A percentile compares a stretch with the other conserved stretches of the same genome.
These are phyloP conservation scores for Nesoenas mayeri DNA, from an alignment of 2,113 vertebrate species.

Conservation along the genomic window DNA sequence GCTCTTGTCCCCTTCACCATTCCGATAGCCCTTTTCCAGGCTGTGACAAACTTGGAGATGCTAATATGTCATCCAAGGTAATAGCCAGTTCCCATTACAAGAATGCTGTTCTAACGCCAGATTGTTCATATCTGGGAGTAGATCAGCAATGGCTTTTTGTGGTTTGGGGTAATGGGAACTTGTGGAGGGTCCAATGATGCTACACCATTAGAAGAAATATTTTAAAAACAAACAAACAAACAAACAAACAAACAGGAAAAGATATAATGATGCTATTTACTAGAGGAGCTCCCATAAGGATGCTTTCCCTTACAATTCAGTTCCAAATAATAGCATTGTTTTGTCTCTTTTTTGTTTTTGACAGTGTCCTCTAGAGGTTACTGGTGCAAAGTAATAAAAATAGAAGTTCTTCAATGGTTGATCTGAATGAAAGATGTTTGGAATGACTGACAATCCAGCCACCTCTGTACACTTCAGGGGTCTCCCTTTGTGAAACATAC, in stretches of 20 bases:
- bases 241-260: not conserved
- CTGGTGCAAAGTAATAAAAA: not conserved
- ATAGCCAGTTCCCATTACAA: not conserved
- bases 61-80: not conserved
- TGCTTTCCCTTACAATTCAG: not conserved
- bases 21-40: not conserved
- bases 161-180: not conserved
- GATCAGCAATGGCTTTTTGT: not conserved
- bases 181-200: not conserved
- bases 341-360: not conserved
- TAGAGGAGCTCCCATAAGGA: not conserved
- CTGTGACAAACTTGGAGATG: not conserved
- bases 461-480: not conserved
- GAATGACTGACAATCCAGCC: not conserved
- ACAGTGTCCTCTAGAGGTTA: not conserved
- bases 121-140: accelerated
- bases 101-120: not conserved
- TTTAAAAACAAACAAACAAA: too few relatives aligned
- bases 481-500: not conserved
- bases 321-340: not conserved
- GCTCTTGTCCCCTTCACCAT: not conserved
- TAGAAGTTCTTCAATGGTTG: not conserved
- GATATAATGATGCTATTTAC: not conserved
- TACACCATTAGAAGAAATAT: not conserved
- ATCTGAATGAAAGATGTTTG: not conserved